These are phyloP conservation scores for Syngnathus scovelli DNA, from an alignment of 2,113 vertebrate genomes.

Conservation along the genomic window DNA sequence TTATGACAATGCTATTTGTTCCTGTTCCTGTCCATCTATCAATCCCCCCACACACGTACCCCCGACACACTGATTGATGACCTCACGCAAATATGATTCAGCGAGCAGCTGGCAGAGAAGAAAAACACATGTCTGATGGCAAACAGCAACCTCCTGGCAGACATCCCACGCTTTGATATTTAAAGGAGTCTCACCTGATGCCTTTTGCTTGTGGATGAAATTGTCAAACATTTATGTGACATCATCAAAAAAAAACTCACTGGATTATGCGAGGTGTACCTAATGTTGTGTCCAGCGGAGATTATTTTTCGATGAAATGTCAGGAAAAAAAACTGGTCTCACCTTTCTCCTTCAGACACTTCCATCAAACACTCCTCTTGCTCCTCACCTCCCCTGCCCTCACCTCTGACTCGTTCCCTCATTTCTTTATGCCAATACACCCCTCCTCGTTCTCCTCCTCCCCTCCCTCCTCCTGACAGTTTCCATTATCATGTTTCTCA, in stretches of 20 bases:
- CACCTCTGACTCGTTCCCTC: conserved; percentile 12
- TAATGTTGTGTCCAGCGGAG: neutral
- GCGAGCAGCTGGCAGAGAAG: conserved; percentile 2
- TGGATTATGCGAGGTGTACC: neutral
- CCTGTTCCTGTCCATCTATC: too few relatives aligned
- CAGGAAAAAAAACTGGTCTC: neutral
- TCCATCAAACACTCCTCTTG: conserved; percentile 1
- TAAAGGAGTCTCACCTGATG: neutral
- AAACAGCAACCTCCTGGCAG: neutral
- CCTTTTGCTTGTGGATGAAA: neutral
- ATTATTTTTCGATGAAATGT: neutral
- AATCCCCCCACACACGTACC: too few relatives aligned
- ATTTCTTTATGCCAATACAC: conserved; percentile 20
- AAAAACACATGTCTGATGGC: neutral
- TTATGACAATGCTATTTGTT: neutral
- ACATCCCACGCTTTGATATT: neutral
- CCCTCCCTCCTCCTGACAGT: conserved; percentile 45
- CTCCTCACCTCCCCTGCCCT: neutral
- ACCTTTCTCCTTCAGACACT: neutral
- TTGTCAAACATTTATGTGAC: too few relatives aligned
- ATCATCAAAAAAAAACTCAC: too few relatives aligned
- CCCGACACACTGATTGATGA: neutral
- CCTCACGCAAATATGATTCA: neutral
- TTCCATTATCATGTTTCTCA: conserved; percentile 69
- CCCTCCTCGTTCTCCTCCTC: neutral